These are phyloP conservation scores for Falco peregrinus DNA, from an alignment of 2,797 vertebrate genomes.

Conservation along the genomic window DNA sequence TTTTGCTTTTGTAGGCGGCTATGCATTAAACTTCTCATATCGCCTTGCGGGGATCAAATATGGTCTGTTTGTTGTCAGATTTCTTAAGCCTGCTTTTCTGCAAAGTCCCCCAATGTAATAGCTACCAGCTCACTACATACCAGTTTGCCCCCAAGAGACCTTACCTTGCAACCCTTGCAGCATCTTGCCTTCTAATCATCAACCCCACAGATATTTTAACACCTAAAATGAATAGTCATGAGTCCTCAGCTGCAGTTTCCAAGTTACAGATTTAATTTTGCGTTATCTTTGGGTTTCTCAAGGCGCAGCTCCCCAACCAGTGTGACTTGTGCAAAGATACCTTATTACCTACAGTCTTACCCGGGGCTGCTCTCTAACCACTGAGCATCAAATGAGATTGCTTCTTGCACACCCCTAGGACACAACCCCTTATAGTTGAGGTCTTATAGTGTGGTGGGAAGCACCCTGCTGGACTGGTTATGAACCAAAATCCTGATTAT, in stretches of 20 bases:
- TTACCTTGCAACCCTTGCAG: neutral
- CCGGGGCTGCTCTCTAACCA: neutral
- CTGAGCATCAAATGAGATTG: neutral
- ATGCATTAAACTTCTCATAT: neutral
- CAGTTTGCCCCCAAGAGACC: neutral
- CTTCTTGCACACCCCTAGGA: neutral
- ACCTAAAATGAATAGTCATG: neutral
- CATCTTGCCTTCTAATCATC: neutral
- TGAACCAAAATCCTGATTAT: neutral
- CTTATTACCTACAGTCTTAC: neutral
- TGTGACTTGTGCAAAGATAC: accelerated
- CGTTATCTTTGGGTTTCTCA: neutral
- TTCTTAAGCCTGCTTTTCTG: neutral
- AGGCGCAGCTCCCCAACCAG: neutral
- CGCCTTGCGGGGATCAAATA: neutral
- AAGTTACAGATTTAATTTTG: neutral
- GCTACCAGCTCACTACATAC: neutral
- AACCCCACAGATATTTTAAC: neutral
- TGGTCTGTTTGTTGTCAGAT: neutral
- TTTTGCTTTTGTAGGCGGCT: neutral
- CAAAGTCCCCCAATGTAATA: neutral
- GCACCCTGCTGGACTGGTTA: neutral
- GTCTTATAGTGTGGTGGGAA: neutral
- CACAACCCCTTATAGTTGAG: neutral
- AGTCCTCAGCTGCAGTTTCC: neutral